These are phyloP conservation scores for Hipposideros armiger DNA, from an alignment of 2,113 vertebrate species.

Conservation along the genomic window DNA sequence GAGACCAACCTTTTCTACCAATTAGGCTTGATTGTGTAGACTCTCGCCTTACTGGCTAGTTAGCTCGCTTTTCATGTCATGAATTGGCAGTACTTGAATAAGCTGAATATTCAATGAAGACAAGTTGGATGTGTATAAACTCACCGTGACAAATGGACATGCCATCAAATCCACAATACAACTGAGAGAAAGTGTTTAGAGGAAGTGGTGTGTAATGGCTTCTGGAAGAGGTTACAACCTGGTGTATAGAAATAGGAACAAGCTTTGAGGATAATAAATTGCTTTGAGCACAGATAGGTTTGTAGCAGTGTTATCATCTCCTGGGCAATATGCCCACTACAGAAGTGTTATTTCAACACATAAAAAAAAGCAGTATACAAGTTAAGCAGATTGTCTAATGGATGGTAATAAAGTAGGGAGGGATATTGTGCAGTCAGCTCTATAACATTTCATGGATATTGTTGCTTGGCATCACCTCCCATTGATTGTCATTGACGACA, in stretches of 20 bases:
- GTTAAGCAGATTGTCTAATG: background rate
- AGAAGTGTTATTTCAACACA: background rate
- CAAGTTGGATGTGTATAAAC: constrained; percentile 66
- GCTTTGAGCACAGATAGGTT: constrained; percentile 55
- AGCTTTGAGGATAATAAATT: constrained; percentile 56
- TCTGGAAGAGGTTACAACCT: constrained; percentile 61
- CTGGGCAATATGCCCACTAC: background rate
- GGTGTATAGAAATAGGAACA: constrained; percentile 13
- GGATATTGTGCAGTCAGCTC: background rate
- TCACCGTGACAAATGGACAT: constrained; percentile 47
- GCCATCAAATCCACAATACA: background rate
- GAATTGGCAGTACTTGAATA: constrained; percentile 64
- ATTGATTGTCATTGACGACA: background rate
- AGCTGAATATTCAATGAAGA: constrained; percentile 70
- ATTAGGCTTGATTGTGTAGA: background rate
- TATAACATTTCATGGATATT: background rate
- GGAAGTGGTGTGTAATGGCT: constrained; percentile 59
- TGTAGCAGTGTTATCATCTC: background rate
- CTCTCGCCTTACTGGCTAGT: constrained; percentile 59
- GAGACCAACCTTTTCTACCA: background rate
- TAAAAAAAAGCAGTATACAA: constrained; percentile 9
- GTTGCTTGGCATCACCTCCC: background rate
- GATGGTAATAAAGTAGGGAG: background rate
- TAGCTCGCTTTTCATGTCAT: constrained; percentile 39
- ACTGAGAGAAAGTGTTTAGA: constrained; percentile 26